phyloP scores from a whole-genome alignment of 2,888 invertebrate species.

The Cephus rjabovi region DNA sequence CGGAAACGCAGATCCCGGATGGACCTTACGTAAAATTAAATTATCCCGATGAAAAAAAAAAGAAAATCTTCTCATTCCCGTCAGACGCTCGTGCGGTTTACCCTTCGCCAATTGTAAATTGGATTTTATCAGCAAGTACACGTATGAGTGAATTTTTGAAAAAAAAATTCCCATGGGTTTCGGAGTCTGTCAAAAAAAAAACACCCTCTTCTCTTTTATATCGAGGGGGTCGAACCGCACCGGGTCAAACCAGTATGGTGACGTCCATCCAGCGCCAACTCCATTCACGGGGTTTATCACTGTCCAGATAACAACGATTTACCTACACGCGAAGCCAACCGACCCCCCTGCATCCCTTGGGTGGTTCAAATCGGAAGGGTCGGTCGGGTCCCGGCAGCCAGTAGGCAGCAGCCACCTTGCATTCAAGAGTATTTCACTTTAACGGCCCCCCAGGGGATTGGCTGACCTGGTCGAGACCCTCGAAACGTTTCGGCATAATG shows the following conservation, averaged over 20 bases:
- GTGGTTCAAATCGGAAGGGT: constrained; percentile 3
- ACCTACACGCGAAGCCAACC: constrained; percentile 53
- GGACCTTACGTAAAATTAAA: constrained; percentile 49
- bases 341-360: neutral
- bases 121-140: too few species aligned
- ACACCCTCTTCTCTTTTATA: too few species aligned
- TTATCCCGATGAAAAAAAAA: constrained; percentile 30
- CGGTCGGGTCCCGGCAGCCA: constrained; percentile 23
- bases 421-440: constrained; percentile 67
- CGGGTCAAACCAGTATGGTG: too few species aligned
- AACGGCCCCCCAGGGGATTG: constrained; percentile 66
- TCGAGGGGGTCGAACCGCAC: too few species aligned
- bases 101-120: too few species aligned
- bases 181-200: too few species aligned
- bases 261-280: constrained; percentile 51
- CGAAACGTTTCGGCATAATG: constrained; percentile 65
- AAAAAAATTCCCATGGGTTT: too few species aligned
- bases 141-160: too few species aligned
- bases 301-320: constrained; percentile 68
- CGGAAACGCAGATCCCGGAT: constrained; percentile 15
- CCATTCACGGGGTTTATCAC: constrained; percentile 66
- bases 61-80: neutral
- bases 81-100: too few species aligned
- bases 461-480: constrained; percentile 62
- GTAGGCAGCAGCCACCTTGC: constrained; percentile 59